A percentile compares a stretch with the other conserved stretches of the same genome.
phyloP scores from a whole-genome alignment of 2,113 vertebrate genomes.

The Hemibagrus wyckioides region DNA sequence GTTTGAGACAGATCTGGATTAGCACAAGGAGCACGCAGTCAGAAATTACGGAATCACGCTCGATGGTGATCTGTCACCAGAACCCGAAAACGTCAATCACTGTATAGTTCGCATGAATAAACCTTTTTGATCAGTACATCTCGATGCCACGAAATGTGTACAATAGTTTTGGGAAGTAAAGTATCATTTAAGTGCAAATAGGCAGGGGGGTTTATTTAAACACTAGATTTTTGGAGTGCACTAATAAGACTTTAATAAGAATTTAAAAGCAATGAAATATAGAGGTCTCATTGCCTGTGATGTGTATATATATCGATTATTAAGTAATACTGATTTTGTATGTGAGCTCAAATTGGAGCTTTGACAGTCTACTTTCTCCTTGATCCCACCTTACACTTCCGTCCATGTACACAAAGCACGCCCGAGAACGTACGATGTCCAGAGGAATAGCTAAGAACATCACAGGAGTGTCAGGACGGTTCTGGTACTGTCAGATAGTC shows the following conservation, averaged over 20 bases:
- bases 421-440: background rate
- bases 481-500: no score
- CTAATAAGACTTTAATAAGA: no score
- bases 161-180: background rate
- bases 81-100: background rate
- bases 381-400: background rate
- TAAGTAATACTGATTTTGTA: background rate
- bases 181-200: background rate
- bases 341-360: background rate
- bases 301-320: background rate
- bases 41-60: background rate
- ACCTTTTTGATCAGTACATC: background rate
- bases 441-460: background rate
- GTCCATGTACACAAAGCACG: background rate
- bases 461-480: background rate
- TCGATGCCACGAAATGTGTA: background rate
- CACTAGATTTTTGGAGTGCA: background rate
- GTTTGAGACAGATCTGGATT: background rate
- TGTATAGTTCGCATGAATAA: background rate
- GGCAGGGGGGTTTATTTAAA: background rate
- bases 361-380: background rate
- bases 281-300: background rate
- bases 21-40: background rate
- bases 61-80: background rate
- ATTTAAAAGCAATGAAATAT: no score